phyloP scores from a whole-genome alignment of 37 sponge, comb jelly and placozoan species.

The Oopsacas minuta region DNA sequence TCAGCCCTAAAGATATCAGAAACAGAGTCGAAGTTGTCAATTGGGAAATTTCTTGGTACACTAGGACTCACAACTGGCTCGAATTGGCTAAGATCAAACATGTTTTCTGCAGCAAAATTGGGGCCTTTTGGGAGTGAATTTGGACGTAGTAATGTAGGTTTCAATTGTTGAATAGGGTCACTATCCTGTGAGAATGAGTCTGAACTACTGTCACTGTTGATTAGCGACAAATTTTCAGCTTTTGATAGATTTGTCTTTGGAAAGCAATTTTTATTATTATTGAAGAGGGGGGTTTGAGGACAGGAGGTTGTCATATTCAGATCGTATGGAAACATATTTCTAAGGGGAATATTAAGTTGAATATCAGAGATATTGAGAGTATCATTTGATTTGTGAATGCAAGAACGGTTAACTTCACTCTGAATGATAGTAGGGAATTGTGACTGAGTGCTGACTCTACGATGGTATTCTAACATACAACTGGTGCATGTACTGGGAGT shows the following conservation, averaged over 20 bases:
- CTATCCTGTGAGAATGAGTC: background rate
- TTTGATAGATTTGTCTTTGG: background rate
- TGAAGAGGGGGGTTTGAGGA: background rate
- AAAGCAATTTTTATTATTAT: background rate
- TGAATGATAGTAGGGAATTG: background rate
- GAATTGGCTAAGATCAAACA: background rate
- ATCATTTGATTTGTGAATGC: background rate
- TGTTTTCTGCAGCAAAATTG: background rate
- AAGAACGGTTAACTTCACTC: background rate
- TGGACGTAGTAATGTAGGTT: background rate
- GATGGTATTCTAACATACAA: background rate
- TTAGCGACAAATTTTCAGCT: background rate
- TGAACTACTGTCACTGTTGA: background rate
- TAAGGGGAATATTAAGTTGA: background rate
- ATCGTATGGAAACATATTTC: background rate
- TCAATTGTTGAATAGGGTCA: background rate
- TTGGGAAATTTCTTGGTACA: background rate
- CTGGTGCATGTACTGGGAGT: background rate
- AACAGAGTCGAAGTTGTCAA: background rate
- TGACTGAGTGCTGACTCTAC: background rate
- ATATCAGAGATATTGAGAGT: background rate
- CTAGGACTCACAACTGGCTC: background rate
- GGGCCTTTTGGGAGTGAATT: background rate
- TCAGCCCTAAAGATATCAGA: background rate
- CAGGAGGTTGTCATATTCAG: background rate